These are phyloP conservation scores for Heterohyrax brucei DNA, from an alignment of 2,797 vertebrate species.

Conservation along the genomic window DNA sequence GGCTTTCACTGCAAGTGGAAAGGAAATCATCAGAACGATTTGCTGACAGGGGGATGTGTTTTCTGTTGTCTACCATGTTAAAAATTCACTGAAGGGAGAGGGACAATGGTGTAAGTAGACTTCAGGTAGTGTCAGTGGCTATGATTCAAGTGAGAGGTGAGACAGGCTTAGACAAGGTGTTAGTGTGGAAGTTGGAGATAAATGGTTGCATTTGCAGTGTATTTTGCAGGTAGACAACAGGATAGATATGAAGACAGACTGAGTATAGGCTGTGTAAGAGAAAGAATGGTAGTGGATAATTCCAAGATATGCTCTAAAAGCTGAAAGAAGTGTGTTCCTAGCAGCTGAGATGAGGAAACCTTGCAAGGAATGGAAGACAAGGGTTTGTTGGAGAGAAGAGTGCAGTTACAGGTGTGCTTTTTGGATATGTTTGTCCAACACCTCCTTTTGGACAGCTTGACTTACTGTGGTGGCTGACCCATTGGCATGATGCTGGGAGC, in stretches of 20 bases:
- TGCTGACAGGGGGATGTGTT: background rate
- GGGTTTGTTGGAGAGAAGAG: background rate
- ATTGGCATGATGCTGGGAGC: background rate
- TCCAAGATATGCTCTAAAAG: background rate
- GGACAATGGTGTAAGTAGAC: background rate
- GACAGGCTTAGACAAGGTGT: accelerated
- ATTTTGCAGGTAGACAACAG: background rate
- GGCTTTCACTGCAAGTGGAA: background rate
- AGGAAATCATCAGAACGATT: background rate
- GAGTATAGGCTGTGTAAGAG: no score
- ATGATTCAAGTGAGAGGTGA: background rate
- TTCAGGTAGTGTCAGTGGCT: no score
- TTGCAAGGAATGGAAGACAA: background rate
- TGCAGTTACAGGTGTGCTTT: background rate
- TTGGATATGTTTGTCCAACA: background rate
- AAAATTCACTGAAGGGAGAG: background rate
- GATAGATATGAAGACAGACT: no score
- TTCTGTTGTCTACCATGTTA: background rate
- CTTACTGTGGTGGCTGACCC: background rate
- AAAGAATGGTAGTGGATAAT: background rate
- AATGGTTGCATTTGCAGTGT: background rate
- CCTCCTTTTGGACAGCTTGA: background rate
- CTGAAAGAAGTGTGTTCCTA: background rate
- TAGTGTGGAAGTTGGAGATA: background rate
- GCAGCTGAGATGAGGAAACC: background rate